Evolutionary conservation across 2,113 vertebrate species (phyloP).

Genomic region (Pelecanus crispus): DNA sequence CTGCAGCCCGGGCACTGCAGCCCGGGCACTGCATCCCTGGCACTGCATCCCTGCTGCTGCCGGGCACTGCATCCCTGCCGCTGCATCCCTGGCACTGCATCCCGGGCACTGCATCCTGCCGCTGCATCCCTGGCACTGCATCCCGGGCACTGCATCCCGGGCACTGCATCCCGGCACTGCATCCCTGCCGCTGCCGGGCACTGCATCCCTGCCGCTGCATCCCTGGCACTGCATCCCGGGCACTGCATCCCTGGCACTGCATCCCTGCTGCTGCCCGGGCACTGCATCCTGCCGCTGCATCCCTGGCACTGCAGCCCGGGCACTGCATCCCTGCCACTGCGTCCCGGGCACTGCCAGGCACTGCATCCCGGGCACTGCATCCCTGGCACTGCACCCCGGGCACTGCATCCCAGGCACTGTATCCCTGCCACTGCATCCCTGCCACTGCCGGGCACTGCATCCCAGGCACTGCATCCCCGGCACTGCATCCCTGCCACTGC

Average conservation of each 20-base stretch:
- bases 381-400: no score
- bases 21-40: neutral
- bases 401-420: no score
- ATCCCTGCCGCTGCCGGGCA: constrained; percentile 46
- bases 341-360: no score
- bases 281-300: no score
- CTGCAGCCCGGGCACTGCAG: neutral
- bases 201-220: neutral
- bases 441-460: neutral
- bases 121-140: no score
- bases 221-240: neutral
- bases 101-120: no score
- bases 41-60: neutral
- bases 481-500: neutral
- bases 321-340: no score
- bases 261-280: no score
- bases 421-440: neutral
- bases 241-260: neutral
- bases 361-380: no score
- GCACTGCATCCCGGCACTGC: no score
- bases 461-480: neutral
- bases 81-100: neutral
- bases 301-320: no score
- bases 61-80: no score
- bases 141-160: neutral